Evolutionary conservation across 2,113 vertebrate genomes (phyloP), one percentile per base, ranked within the genome.

Genomic region (Calyptommatus sinebrachiatus): DNA sequence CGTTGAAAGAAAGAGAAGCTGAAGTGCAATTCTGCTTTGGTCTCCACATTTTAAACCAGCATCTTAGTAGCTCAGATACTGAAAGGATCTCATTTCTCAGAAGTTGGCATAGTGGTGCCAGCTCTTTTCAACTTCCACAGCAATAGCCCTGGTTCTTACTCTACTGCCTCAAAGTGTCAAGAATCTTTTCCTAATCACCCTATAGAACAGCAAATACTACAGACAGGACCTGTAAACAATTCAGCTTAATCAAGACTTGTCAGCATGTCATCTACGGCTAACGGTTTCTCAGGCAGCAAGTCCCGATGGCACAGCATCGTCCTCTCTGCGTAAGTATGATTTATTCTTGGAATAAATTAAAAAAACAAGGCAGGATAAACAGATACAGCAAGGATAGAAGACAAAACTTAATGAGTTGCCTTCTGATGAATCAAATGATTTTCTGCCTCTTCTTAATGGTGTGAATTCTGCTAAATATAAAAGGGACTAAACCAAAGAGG

Each of bases 81-180:
- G 22, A 53, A 26, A 18, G 26, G 41, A 46, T 28, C 28, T 26
- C 48, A 73, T 57, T 80, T 63, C 45, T 72, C 41, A 50, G 60
- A 71, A 28, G 22, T 7, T n/a, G n/a, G 65, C 20, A 77, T 5
- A 57, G 18, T 26, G 31, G 73, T 57, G 4, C 8, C 12, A 68
- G 18, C 26, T 8, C 50, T 57, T 68, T 50, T 69, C 28, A 20
- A 35, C 18, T 72, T 29, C 35, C n/a, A 18, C 48, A 71, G 41
- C 53, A 86, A 76, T 87, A 68, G 31, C 35, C 1, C 24, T 74
- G 62, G 46, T 74, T 29, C 48, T 67, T 48, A 53, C 57, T 66
- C 18, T 21, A 22, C 48, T 41, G 63, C 7, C 35, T 69, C 71
- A 73, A 26, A 53, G 65, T n/a, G 5, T 14, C 46, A 57, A 31